Evolutionary conservation across 2,113 vertebrate species (phyloP), one percentile per base, ranked within the genome.

Genomic region (Edolisoma coerulescens): DNA sequence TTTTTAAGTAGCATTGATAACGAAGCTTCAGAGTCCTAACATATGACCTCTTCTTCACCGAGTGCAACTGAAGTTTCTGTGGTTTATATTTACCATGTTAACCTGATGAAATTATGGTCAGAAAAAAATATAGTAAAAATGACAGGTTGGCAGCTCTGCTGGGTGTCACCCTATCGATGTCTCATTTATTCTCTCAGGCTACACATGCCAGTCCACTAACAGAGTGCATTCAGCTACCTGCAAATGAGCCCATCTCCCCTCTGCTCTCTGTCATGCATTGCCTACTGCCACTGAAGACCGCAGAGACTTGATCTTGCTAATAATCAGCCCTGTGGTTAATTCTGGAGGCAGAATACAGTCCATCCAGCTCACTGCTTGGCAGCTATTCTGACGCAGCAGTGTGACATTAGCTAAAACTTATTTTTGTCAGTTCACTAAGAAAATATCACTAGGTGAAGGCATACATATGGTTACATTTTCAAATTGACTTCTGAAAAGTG

Each of bases 391-490:
- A 77, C 22, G 81, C 84, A 73, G 19, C 54, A 80, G 68, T 44
- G 54, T 82, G 73, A 77, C 73, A 94, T 92, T 90, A 96, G 35
- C 27, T 7, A 90, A 89, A 88, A 73, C 61, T 89, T 90, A 89
- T 87, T 94, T 93, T 90, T 94, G 76, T 78, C 80, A 87, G 86
- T 69, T 96, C 85, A 74, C 56, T 79, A 89, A 61, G 73, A 86
- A 92, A 97, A 90, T 84, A 64, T 53, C 68, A 90, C 65, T 64
- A 75, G 69, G 93, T 91, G 85, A 93, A 93, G n/a, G 68, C 60
- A 93, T 71, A n/a, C 88, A 94, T 94, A 96, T 92, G 90, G 90
- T 92, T 89, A 64, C 47, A 92, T 94, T 84, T 92, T 68, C 56
- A 90, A 84, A 68, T 6, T 64, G 76, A 94, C 85, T 95, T 90